Evolutionary conservation across 2,113 vertebrate species (phyloP).

Genomic region (Gasterosteus nipponicus): DNA sequence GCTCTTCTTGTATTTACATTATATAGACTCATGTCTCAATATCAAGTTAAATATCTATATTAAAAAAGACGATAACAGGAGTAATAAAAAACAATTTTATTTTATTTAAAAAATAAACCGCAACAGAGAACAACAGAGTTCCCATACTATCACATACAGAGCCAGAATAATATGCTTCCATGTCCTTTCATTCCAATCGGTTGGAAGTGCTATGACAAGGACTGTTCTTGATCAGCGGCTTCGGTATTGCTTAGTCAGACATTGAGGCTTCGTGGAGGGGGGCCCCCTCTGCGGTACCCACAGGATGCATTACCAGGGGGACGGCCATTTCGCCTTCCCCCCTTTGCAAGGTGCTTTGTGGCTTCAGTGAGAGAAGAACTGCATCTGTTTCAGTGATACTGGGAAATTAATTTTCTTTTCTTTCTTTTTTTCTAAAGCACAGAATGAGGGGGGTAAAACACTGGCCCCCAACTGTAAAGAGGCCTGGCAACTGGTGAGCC

Average conservation of each 20-base stretch:
- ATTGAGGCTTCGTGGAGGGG: slow-evolving; percentile 77
- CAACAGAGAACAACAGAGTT: slow-evolving; percentile 74
- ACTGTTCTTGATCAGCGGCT: slow-evolving; percentile 82
- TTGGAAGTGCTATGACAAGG: slow-evolving; percentile 84
- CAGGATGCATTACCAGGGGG: slow-evolving; percentile 71
- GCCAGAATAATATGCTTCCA: slow-evolving; percentile 79
- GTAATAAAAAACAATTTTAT: slow-evolving; percentile 84
- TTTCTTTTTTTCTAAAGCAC: slow-evolving; percentile 27
- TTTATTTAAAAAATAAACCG: slow-evolving; percentile 85
- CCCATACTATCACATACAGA: slow-evolving; percentile 83
- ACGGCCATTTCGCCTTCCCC: slow-evolving; percentile 52
- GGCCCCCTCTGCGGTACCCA: slow-evolving; percentile 61
- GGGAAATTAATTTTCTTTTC: slow-evolving; percentile 26
- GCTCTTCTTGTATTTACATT: too few species aligned
- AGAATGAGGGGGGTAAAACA: slow-evolving; percentile 59
- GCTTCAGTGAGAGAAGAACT: slow-evolving; percentile 80
- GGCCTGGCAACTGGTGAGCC: slow-evolving; percentile 70
- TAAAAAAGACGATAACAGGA: slow-evolving; percentile 6
- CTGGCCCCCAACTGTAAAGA: slow-evolving; percentile 67
- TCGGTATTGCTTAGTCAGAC: slow-evolving; percentile 83
- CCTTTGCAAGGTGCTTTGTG: slow-evolving; percentile 79
- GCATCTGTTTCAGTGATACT: slow-evolving; percentile 77
- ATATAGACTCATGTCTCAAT: too few species aligned
- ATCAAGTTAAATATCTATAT: background rate
- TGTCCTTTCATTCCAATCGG: slow-evolving; percentile 79